Conservation (phyloP, 2,888 invertebrate genomes). For the Asteroscopus sphinx region DNA sequence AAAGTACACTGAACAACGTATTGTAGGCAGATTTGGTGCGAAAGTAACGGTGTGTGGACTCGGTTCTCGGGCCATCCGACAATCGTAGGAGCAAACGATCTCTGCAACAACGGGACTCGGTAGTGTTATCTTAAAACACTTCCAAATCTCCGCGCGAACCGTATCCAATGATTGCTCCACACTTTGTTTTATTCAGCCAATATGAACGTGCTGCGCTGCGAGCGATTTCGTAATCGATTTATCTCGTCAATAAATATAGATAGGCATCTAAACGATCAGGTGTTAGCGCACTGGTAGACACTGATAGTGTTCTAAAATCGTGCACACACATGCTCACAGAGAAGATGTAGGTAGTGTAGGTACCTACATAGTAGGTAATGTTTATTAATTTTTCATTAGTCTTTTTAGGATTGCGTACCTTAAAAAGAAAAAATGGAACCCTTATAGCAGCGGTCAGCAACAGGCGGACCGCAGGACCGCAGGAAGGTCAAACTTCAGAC, state of each 20-base stretch:
- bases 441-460: no score
- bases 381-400: neutral
- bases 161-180: conserved; percentile 39
- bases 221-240: conserved; percentile 47
- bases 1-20: conserved; percentile 78
- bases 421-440: no score
- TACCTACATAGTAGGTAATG: no score
- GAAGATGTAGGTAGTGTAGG: neutral
- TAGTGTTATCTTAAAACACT: conserved; percentile 81
- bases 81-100: conserved; percentile 76
- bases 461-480: no score
- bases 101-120: conserved; percentile 80
- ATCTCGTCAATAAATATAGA: conserved; percentile 45
- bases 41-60: conserved; percentile 79
- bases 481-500: no score
- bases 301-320: conserved; percentile 15
- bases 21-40: conserved; percentile 88
- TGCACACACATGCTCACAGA: neutral
- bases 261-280: conserved; percentile 20
- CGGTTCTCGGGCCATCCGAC: conserved; percentile 69
- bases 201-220: conserved; percentile 23
- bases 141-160: conserved; percentile 70
- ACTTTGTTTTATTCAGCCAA: conserved; percentile 39
- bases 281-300: conserved; percentile 15
- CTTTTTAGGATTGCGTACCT: no score